Evolutionary conservation across 2,113 vertebrate species (phyloP).

Genomic region (Sprattus sprattus): DNA sequence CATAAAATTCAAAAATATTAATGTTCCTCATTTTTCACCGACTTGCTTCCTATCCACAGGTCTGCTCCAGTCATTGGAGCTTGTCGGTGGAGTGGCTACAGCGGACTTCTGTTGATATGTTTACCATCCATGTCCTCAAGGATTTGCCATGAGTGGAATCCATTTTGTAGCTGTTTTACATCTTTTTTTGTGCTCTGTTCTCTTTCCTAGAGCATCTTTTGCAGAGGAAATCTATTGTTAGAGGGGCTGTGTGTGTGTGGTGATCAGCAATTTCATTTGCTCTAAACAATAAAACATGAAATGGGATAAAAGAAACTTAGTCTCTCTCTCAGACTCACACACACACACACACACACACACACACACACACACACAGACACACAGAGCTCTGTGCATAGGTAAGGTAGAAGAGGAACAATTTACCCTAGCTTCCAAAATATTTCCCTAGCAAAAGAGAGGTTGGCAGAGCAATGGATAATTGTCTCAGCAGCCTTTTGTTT

Average conservation of each 20-base stretch:
- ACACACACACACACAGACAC: conserved; percentile 4
- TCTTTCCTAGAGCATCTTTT: not conserved
- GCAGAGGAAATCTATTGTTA: not conserved
- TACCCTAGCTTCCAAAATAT: conserved; percentile 58
- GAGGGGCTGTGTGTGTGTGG: not conserved
- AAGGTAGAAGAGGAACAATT: conserved; percentile 49
- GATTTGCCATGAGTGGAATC: not conserved
- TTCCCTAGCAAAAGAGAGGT: conserved; percentile 52
- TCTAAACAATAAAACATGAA: not conserved
- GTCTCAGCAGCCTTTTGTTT: conserved; percentile 55
- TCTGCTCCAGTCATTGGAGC: not conserved
- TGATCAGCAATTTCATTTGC: too few species aligned
- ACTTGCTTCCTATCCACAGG: not conserved
- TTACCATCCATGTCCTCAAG: not conserved
- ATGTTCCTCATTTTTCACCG: not conserved
- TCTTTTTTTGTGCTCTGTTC: not conserved
- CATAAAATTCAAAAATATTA: not conserved
- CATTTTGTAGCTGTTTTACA: not conserved
- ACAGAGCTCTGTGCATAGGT: conserved; percentile 21
- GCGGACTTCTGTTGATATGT: not conserved
- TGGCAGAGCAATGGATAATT: conserved; percentile 64
- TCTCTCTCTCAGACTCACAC: not conserved
- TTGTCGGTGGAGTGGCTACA: not conserved
- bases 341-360: not conserved
- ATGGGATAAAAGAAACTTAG: not conserved